A percentile compares a stretch with the other conserved stretches of the same genome.
Evolutionary conservation across 2,888 invertebrate species (phyloP).

Genomic region (Rhamphomyia laevipes): DNA sequence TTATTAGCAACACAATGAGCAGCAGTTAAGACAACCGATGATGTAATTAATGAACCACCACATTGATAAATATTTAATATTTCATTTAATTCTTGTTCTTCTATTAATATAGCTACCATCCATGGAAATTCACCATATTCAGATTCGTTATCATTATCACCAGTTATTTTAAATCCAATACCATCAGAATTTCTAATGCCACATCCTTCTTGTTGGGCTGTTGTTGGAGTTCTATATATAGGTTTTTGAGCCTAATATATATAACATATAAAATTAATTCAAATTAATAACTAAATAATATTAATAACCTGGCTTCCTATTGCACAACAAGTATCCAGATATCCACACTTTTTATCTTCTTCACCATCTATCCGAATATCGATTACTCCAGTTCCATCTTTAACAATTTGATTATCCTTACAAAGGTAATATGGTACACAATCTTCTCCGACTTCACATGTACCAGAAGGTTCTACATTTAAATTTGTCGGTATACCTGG

Average conservation of each 20-base stretch:
- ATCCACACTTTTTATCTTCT: conserved; percentile 15
- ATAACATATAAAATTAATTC: not conserved
- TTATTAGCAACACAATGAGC: conserved; percentile 56
- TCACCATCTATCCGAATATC: conserved; percentile 54
- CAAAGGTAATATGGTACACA: conserved; percentile 74
- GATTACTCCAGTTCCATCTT: conserved; percentile 59
- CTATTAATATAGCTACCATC: conserved; percentile 43
- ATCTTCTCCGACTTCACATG: conserved; percentile 42
- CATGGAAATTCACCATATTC: conserved; percentile 41
- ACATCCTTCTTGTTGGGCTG: conserved; percentile 41
- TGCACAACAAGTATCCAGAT: conserved; percentile 28
- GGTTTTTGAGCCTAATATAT: conserved; percentile 15
- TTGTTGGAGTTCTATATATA: not conserved
- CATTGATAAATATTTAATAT: conserved; percentile 38
- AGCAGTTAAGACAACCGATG: conserved; percentile 56
- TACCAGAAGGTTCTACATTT: conserved; percentile 34
- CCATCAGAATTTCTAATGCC: conserved; percentile 63
- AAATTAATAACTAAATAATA: not conserved
- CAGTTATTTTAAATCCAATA: conserved; percentile 57
- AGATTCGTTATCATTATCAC: conserved; percentile 47
- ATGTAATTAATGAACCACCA: conserved; percentile 32
- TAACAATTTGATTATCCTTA: conserved; percentile 52
- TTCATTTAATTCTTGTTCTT: not conserved
- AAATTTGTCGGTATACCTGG: not conserved
- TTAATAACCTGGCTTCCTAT: not conserved